Evolutionary conservation across 2,888 invertebrate species (phyloP), one percentile per base, ranked within the genome.

Genomic region (Microplitis deprimator): DNA sequence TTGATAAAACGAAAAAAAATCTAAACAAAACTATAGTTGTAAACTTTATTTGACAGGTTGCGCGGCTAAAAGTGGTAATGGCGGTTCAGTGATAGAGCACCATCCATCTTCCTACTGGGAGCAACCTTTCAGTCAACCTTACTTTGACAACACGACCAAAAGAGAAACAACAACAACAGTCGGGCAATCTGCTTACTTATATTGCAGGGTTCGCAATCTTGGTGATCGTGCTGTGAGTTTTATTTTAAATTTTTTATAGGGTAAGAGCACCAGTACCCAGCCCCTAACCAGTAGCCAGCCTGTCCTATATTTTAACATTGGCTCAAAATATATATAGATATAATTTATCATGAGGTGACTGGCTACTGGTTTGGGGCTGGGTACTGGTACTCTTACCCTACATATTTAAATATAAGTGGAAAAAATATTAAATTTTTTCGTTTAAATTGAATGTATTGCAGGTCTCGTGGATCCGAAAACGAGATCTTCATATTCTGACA

Each of bases 381-480:
- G n/a, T n/a, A n/a, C n/a, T n/a, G n/a, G n/a, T n/a, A n/a, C n/a
- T n/a, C n/a, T n/a, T n/a, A n/a, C n/a, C n/a, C n/a, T n/a, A n/a
- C n/a, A n/a, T n/a, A 20, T 29, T 17, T 17, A 59, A 70, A 70
- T 8, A 70, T 59, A 59, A 62, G 74, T 39, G 60, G 3, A 29
- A 29, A 29, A 0, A 29, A 4, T 77, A 59, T 64, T 77, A 76
- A 78, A 79, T 77, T 75, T 65, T 40, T 78, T 75, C 77, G 80
- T 79, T 29, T 70, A 13, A 59, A 68, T 65, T 39, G 38, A 17
- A 68, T 16, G 40, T 60, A 40, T 74, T 20, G 10, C 90, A 95
- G 95, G 95, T 96, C 13, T 96, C 96, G 10, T 96, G 96, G 96
- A 96, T 96, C 83, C 92, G 96, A 8, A 95, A 96, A 86, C 92